Evolutionary conservation across 2,797 vertebrate species (phyloP), one percentile per base, ranked within the genome.

Genomic region (Karalla daura): DNA sequence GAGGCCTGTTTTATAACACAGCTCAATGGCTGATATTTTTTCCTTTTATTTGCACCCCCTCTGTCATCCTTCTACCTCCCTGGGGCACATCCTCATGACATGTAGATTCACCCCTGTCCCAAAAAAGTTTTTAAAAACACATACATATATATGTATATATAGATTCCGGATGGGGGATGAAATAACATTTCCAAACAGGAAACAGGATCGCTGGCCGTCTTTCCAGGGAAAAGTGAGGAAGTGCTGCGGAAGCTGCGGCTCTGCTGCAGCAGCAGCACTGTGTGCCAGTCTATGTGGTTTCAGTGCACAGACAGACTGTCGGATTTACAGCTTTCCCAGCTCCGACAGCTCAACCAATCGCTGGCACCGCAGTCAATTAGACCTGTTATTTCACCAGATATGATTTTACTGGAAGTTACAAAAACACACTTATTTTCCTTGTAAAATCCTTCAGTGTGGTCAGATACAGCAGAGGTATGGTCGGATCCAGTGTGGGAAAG

Each of bases 401-500:
- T 55, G 10, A 33, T 23, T 56, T 7, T 14, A 4, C 0, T 50
- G 1, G 50, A 28, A 40, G 52, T 53, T 11, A 36, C 11, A 20
- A 12, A n/a, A 50, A 17, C n/a, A 33, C 23, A 28, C 3, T 5
- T 33, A 28, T 33, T 27, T 27, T 17, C 6, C 37, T 14, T 14
- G 39, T 53, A 15, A 33, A 43, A n/a, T 41, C 7, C 18, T 46
- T 23, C 11, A 35, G 15, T 10, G 10, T 45, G 35, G 7, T 55
- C 18, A 49, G 49, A 56, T 11, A 23, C 24, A 32, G 11, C n/a
- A n/a, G n/a, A n/a, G n/a, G n/a, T n/a, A n/a, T n/a, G n/a, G n/a
- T n/a, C n/a, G n/a, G n/a, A n/a, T n/a, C 17, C 3, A 1, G 21
- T 63, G 27, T 61, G 61, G 52, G 63, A 53, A 66, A 69, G 49